Evolutionary conservation across 2,797 vertebrate species (phyloP).

Genomic region (Schizothorax lantsangensis): DNA sequence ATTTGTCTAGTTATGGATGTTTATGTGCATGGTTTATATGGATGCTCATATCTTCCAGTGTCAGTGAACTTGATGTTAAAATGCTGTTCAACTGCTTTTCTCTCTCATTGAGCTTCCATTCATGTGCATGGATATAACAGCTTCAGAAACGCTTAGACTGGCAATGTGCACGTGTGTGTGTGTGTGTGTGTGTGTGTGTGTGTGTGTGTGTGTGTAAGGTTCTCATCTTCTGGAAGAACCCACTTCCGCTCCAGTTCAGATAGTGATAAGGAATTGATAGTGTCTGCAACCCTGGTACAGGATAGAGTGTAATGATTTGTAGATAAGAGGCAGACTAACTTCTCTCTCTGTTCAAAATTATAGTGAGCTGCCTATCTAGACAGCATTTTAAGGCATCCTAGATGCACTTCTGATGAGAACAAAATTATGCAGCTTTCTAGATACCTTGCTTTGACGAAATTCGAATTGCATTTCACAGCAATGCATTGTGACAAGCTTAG

Average conservation of each 20-base stretch:
- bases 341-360: not conserved
- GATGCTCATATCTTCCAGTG: not conserved
- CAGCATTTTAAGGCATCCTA: not conserved
- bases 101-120: not conserved
- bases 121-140: not conserved
- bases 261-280: slow-evolving; percentile 5
- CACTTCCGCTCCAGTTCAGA: not conserved
- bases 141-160: not conserved
- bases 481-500: not conserved
- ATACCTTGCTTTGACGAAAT: not conserved
- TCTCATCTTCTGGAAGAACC: not conserved
- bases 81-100: not conserved
- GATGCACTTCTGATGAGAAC: not conserved
- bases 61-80: slow-evolving; percentile 5
- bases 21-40: not conserved
- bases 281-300: slow-evolving; percentile 12
- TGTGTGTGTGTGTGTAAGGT: slow-evolving; percentile 3
- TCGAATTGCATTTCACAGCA: not conserved
- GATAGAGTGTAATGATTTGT: not conserved
- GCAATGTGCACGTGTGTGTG: not conserved
- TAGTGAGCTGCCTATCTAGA: not conserved
- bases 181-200: slow-evolving; percentile 36
- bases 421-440: not conserved
- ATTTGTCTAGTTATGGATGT: not conserved
- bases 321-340: not conserved